phyloP scores from a whole-genome alignment of 2,113 vertebrate genomes.

The Terrapene triunguis region DNA sequence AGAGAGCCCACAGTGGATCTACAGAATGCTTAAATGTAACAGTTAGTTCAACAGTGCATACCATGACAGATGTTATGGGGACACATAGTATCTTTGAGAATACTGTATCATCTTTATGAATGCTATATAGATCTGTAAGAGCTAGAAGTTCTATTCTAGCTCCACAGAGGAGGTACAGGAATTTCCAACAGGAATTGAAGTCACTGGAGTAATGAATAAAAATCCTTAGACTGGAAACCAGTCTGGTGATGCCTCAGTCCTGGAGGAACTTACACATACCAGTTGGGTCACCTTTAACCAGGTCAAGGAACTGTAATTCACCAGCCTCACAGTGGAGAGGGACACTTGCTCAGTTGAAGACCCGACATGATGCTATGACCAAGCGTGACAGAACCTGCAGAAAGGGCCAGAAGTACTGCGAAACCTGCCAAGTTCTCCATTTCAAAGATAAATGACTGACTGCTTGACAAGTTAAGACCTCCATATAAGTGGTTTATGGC shows the following conservation, averaged over 20 bases:
- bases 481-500: too few species aligned
- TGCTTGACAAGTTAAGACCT: neutral
- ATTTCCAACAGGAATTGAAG: neutral
- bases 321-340: neutral
- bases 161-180: neutral
- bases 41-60: neutral
- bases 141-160: neutral
- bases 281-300: neutral
- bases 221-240: neutral
- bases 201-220: neutral
- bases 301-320: neutral
- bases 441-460: neutral
- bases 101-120: neutral
- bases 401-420: neutral
- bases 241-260: too few species aligned
- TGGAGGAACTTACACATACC: neutral
- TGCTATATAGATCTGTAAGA: neutral
- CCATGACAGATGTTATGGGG: neutral
- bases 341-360: neutral
- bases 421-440: neutral
- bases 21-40: neutral
- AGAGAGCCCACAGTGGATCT: neutral
- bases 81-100: neutral
- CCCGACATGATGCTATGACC: neutral
- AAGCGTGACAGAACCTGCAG: neutral